These are phyloP conservation scores for Gymnorhina tibicen DNA, from an alignment of 2,113 vertebrate genomes.

Conservation along the genomic window DNA sequence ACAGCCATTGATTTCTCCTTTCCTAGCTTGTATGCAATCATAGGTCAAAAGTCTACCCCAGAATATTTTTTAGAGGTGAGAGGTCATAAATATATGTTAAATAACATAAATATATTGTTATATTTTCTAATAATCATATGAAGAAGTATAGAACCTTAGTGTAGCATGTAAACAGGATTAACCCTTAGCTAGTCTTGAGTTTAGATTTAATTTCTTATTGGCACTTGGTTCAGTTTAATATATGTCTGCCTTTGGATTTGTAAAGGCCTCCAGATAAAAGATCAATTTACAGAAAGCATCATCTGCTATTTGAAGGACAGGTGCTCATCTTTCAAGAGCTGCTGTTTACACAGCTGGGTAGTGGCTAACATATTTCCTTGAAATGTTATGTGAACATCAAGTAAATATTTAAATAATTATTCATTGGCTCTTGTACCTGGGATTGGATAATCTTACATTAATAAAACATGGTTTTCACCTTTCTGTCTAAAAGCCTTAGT, in stretches of 20 bases:
- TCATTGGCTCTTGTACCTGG: not conserved
- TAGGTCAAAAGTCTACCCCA: not conserved
- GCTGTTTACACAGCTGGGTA: not conserved
- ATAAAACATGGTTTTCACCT: not conserved
- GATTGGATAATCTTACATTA: not conserved
- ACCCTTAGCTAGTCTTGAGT: not conserved
- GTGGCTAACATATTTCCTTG: not conserved
- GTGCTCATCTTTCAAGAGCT: not conserved
- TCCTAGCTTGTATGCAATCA: not conserved
- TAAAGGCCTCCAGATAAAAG: not conserved
- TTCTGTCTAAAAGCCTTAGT: not conserved
- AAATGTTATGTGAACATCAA: not conserved
- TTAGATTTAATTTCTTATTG: not conserved
- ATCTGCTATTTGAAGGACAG: not conserved
- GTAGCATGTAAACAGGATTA: not conserved
- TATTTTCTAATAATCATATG: not conserved
- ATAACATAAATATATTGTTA: not conserved
- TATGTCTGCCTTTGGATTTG: not conserved
- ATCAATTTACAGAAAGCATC: not conserved
- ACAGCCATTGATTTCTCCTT: not conserved
- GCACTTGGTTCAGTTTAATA: not conserved
- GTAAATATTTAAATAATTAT: not conserved
- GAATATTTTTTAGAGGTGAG: not conserved
- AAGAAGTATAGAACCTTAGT: not conserved
- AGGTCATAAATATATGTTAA: no score